Base-by-base conservation (phyloP, 2,888 invertebrate species). In the Galerucella calmariensis region DNA sequence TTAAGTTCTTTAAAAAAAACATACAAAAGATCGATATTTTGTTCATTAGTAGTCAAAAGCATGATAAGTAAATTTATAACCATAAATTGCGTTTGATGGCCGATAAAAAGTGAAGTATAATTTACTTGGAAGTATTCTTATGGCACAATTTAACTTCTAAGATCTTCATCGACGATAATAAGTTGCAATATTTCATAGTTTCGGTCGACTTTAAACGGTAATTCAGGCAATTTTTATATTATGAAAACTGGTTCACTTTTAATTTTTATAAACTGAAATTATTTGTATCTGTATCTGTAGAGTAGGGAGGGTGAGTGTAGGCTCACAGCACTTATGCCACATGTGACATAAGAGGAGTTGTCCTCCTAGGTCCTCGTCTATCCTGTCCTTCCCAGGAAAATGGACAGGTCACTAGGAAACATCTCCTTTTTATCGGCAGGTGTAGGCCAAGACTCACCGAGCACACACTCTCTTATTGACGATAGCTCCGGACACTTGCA, bases 21-120 rank as follows among this genome's bases (percentile, higher is more conserved):
- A 11, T 51, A 63, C 44, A 63, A 46, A 46, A 12, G 63, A 71
- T 77, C 77, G 68, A 77, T 75, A 71, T 73, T 75, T 71, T 66
- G 69, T 68, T 70, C 75, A 75, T 77, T 75, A 77, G 75, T 74
- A 72, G 69, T 63, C 68, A 67, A 69, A 66, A 46, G 62, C 68
- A 70, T 75, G 74, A 72, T 72, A 73, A 74, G 74, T 72, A 74
- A 74, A 77, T 72, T 77, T 73, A 70, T 73, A 70, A 73, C 68
- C 67, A 65, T 65, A 74, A 77, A 77, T 77, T 70, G 74, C 73
- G 41, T 58, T 70, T 63, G 75, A 75, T 75, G 58, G 41, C 59
- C 63, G 75, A 75, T 75, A 75, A 73, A 74, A 73, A 70, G 20
- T 69, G 65, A 58, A 61, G 62, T 61, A 70, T 75, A 70, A 75